Percentiles rank a stretch among this genome's conserved stretches.
phyloP scores from a whole-genome alignment of 1,140 invertebrate species.

The Colletes latitarsis region DNA sequence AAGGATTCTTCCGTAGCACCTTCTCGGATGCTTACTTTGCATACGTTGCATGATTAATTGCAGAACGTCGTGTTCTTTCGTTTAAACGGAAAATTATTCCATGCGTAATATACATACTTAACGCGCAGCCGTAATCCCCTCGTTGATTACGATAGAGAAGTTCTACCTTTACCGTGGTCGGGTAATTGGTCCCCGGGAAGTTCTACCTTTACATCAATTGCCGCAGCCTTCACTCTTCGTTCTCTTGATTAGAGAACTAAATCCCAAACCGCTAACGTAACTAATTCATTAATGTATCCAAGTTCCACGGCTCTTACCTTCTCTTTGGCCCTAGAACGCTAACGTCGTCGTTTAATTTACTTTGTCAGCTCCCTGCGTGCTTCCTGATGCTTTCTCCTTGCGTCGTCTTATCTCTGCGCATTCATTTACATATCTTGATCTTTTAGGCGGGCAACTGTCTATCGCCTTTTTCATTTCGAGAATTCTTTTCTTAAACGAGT shows the following conservation, averaged over 20 bases:
- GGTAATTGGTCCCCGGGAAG: slow-evolving; percentile 42
- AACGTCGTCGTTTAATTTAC: slow-evolving; percentile 34
- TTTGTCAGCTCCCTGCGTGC: not conserved
- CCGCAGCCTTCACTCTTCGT: slow-evolving; percentile 40
- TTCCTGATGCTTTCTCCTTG: not conserved
- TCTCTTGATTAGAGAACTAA: slow-evolving; percentile 50
- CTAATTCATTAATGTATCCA: slow-evolving; percentile 55
- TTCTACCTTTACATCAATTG: slow-evolving; percentile 51
- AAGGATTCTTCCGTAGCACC: not conserved
- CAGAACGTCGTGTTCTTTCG: not conserved
- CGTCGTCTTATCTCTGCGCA: not conserved
- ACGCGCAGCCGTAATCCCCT: slow-evolving; percentile 27
- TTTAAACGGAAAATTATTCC: slow-evolving; percentile 27
- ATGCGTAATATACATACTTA: slow-evolving; percentile 32
- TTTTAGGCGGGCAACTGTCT: not conserved
- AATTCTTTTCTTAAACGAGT: no score
- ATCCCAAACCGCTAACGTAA: slow-evolving; percentile 39
- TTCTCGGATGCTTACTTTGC: not conserved
- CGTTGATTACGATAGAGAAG: slow-evolving; percentile 35
- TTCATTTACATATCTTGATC: not conserved
- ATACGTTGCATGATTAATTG: slow-evolving; percentile 12
- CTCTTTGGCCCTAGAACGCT: slow-evolving; percentile 1
- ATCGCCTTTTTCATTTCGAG: not conserved
- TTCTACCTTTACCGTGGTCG: slow-evolving; percentile 5
- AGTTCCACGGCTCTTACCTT: slow-evolving; percentile 23